Evolutionary conservation across 2,113 vertebrate genomes (phyloP).

Genomic region (Pavo muticus): DNA sequence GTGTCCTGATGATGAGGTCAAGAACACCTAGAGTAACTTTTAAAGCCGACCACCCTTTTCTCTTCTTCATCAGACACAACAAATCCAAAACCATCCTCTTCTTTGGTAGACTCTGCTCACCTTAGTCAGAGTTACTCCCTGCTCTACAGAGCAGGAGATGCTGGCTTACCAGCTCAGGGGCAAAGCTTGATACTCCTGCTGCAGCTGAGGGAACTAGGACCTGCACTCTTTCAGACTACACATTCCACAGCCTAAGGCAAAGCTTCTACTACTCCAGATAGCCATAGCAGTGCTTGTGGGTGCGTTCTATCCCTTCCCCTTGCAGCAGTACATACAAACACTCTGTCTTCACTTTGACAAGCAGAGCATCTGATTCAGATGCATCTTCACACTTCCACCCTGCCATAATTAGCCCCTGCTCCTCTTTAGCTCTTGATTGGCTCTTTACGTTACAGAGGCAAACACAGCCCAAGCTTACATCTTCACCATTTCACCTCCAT

Average conservation of each 20-base stretch:
- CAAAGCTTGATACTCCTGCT: neutral
- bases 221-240: neutral
- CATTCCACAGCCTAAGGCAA: too few relatives aligned
- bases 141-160: fast-evolving
- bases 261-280: neutral
- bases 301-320: neutral
- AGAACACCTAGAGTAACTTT: conserved; percentile 18
- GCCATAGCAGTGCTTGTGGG: fast-evolving
- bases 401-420: neutral
- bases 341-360: too few relatives aligned
- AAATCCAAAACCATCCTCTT: conserved; percentile 77
- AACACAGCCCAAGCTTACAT: neutral
- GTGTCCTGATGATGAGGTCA: conserved; percentile 70
- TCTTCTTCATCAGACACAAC: conserved; percentile 80
- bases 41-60: conserved; percentile 78
- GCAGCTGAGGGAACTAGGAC: fast-evolving
- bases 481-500: neutral
- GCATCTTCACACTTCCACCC: neutral
- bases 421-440: too few relatives aligned
- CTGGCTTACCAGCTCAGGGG: neutral
- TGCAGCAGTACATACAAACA: fast-evolving
- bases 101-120: conserved; percentile 72
- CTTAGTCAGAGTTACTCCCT: conserved; percentile 37
- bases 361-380: fast-evolving
- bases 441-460: too few relatives aligned